Base-by-base conservation (phyloP, 1,140 invertebrate species). In the Drosophila rhopaloa region DNA sequence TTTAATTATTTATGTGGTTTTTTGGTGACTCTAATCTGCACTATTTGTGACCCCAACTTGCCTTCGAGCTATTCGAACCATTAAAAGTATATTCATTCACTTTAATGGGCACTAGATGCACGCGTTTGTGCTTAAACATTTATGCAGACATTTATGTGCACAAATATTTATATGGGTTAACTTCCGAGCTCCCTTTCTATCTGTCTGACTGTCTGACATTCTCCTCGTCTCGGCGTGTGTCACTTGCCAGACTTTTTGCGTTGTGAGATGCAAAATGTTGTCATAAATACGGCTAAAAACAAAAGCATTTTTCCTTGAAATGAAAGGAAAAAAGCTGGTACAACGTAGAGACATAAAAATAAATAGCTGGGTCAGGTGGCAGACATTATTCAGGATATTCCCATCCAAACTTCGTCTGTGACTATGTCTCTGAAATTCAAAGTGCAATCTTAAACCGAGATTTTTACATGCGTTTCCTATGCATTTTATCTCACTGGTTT, bases 181-280 rank as follows among this genome's bases (percentile, higher is more conserved):
- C 47, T 55, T 40, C 29, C 27, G 11, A 16, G 38, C 37, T 57
- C 50, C 14, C 27, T 11, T 32, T 11, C 13, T 14, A 37, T 53
- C 32, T 29, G 58, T 7, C 54, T 58, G 41, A 32, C 29, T 32
- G 24, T 29, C 54, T 16, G 41, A 41, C 10, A 35, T 41, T 54
- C 61, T 41, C 35, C 24, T 29, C 44, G 50, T 11, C 48, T 59
- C 11, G 29, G 38, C 58, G 40, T 58, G 43, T 76, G 72, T 66
- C 77, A 71, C 60, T 65, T 65, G 57, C 16, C 63, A 70, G 67
- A 68, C 67, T 57, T 48, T 44, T 16, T 37, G 50, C 50, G 5
- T 41, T 67, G 16, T 70, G 41, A 70, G 44, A 43, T 65, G 19
- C 16, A 44, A 67, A 65, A 67, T 35, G 62, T 67, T 70, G 50